Conservation (phyloP, 2,797 vertebrate genomes). For the Cyprinodon diabolis region DNA sequence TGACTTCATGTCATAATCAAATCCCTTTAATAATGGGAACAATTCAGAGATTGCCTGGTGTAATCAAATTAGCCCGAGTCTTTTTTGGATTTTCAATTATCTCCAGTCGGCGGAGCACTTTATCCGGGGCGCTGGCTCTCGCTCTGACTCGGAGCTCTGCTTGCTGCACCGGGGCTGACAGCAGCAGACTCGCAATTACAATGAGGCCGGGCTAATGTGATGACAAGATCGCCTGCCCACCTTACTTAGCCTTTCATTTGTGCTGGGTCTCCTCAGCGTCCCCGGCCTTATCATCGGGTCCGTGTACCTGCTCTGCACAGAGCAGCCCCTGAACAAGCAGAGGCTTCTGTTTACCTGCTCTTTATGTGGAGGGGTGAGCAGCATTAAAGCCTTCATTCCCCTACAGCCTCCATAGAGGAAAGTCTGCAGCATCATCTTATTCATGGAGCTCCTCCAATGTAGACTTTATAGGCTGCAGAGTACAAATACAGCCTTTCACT, state of each 20-base stretch:
- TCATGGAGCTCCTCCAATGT: constrained; percentile 38
- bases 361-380: constrained; percentile 21
- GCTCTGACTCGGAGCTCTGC: constrained; percentile 61
- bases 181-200: constrained; percentile 73
- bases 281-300: constrained; percentile 43
- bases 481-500: constrained; percentile 23
- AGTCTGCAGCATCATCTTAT: constrained; percentile 42
- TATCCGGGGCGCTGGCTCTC: constrained; percentile 70
- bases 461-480: constrained; percentile 17
- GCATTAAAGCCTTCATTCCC: constrained; percentile 43
- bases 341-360: constrained; percentile 35
- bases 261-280: constrained; percentile 49
- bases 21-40: constrained; percentile 92
- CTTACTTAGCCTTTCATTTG: constrained; percentile 73
- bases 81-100: constrained; percentile 95
- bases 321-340: constrained; percentile 30
- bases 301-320: constrained; percentile 48
- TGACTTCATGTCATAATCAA: constrained; percentile 91
- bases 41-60: constrained; percentile 86
- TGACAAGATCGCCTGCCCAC: constrained; percentile 73
- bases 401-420: constrained; percentile 25
- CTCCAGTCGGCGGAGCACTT: constrained; percentile 84
- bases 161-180: constrained; percentile 65
- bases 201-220: constrained; percentile 69
- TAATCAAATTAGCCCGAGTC: constrained; percentile 94